These are phyloP conservation scores for Zeus faber DNA, from an alignment of 2,113 vertebrate genomes.

Conservation along the genomic window DNA sequence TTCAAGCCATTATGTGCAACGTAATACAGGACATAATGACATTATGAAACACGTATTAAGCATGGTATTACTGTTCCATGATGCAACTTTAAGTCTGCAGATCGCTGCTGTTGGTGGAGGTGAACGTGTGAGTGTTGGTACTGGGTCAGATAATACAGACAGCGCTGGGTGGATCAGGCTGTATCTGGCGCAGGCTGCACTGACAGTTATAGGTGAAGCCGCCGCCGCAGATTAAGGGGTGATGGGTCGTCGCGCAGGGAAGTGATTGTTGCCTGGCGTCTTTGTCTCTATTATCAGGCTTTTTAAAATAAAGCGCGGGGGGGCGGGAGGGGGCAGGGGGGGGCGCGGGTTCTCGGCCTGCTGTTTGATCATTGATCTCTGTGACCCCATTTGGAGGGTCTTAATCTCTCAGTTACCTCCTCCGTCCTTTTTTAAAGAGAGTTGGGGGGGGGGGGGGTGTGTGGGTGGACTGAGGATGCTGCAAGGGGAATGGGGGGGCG, in stretches of 20 bases:
- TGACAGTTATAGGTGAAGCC: constrained; percentile 48
- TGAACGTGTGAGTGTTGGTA: background rate
- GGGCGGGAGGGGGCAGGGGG: constrained; percentile 25
- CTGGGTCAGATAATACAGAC: too few species aligned
- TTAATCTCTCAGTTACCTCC: constrained; percentile 88
- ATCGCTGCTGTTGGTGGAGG: background rate
- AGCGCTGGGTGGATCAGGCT: constrained; percentile 24
- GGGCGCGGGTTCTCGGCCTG: constrained; percentile 40
- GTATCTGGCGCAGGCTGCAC: background rate
- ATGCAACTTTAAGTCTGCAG: background rate
- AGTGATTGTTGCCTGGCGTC: constrained; percentile 61
- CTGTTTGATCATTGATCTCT: constrained; percentile 95
- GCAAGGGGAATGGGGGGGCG: constrained; percentile 46
- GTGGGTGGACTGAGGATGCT: constrained; percentile 40
- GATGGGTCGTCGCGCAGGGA: constrained; percentile 53
- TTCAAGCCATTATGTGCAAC: background rate
- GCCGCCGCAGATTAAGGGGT: constrained; percentile 49
- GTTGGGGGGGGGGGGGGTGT: constrained; percentile 67
- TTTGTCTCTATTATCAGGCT: constrained; percentile 70
- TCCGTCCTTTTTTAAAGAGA: constrained; percentile 80
- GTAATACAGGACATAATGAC: background rate
- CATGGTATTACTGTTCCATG: background rate
- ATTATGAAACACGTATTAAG: background rate
- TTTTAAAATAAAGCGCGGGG: constrained; percentile 64
- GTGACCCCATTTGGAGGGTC: constrained; percentile 82